These are phyloP conservation scores for Pontoporia blainvillei DNA, from an alignment of 2,113 vertebrate genomes.

Conservation along the genomic window DNA sequence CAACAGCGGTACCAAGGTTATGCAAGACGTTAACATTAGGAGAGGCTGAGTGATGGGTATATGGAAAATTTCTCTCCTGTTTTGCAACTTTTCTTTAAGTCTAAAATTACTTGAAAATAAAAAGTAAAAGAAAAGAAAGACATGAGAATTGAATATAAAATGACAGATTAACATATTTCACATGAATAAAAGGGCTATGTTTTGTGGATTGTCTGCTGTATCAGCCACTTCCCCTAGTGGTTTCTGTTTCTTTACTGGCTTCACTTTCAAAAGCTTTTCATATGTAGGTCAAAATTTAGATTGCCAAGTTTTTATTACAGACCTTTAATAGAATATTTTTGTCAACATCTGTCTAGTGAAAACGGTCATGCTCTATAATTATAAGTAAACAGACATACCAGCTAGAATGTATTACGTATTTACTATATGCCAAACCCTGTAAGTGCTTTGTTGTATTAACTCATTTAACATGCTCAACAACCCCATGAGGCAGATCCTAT, in stretches of 20 bases:
- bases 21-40: background rate
- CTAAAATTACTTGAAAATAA: conserved; percentile 7
- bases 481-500: background rate
- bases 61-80: background rate
- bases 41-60: background rate
- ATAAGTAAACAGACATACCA: background rate
- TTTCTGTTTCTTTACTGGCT: background rate
- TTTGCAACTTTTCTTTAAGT: background rate
- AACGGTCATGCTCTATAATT: background rate
- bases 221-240: background rate
- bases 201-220: background rate
- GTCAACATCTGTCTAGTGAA: background rate
- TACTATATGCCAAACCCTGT: background rate
- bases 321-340: conserved; percentile 1
- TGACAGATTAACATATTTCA: background rate
- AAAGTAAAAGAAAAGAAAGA: background rate
- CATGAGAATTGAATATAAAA: background rate
- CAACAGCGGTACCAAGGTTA: background rate
- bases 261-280: conserved; percentile 36
- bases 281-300: conserved; percentile 36
- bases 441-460: background rate
- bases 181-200: background rate
- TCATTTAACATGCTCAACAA: background rate
- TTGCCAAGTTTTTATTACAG: background rate
- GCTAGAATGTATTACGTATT: background rate